phyloP scores from a whole-genome alignment of 2,888 invertebrate species.

The Argyresthia goedartella region DNA sequence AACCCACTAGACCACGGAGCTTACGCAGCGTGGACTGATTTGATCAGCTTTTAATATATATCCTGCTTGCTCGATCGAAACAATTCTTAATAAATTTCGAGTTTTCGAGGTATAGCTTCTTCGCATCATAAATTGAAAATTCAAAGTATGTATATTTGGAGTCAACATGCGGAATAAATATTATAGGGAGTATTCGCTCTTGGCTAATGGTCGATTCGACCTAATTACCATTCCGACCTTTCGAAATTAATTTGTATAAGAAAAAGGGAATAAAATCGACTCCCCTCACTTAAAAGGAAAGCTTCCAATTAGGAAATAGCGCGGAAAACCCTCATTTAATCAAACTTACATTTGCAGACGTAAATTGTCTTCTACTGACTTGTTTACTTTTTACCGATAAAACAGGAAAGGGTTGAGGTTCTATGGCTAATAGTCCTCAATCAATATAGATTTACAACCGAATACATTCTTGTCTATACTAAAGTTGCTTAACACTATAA shows the following conservation, averaged over 20 bases:
- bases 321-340: slow-evolving; percentile 11
- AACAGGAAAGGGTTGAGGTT: neutral
- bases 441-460: neutral
- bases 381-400: neutral
- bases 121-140: no score
- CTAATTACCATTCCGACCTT: slow-evolving; percentile 1
- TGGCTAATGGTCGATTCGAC: neutral
- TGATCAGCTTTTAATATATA: no score
- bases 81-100: no score
- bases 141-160: no score
- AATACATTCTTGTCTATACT: neutral
- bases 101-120: no score
- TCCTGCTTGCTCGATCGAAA: no score
- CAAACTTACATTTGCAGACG: slow-evolving; percentile 11
- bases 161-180: slow-evolving; percentile 8
- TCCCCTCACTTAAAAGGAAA: neutral
- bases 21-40: no score
- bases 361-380: neutral
- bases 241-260: slow-evolving; percentile 7
- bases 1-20: no score
- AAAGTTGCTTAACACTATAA: no score
- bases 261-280: neutral
- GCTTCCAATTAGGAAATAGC: slow-evolving; percentile 17
- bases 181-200: slow-evolving; percentile 4
- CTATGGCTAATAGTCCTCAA: neutral